Percentiles rank a stretch among this genome's conserved stretches.
Evolutionary conservation across 2,113 vertebrate genomes (phyloP).

Genomic region (Misgurnus mizolepis): DNA sequence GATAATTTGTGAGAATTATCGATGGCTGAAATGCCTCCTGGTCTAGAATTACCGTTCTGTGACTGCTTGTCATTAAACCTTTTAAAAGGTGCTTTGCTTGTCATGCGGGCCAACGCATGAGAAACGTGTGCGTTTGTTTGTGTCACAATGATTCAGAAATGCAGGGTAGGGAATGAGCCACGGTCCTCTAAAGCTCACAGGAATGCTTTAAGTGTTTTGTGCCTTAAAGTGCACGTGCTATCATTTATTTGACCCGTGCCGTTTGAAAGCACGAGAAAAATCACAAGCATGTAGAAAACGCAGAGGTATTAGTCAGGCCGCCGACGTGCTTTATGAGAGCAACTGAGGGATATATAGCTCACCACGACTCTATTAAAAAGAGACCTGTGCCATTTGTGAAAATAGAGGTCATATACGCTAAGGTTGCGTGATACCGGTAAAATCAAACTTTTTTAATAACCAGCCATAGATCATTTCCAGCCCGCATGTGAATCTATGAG

Average conservation of each 20-base stretch:
- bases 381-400: conserved; percentile 78
- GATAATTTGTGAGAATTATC: conserved; percentile 5
- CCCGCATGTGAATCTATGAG: conserved; percentile 62
- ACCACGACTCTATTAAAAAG: conserved; percentile 80
- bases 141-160: not conserved
- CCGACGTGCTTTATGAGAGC: conserved; percentile 75
- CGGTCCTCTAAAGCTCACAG: not conserved
- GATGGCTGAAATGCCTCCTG: not conserved
- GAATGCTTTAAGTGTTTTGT: conserved; percentile 37
- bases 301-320: conserved; percentile 72
- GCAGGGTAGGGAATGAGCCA: not conserved
- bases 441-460: conserved; percentile 82
- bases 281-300: conserved; percentile 71
- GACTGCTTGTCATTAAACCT: not conserved
- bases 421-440: conserved; percentile 79
- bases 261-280: conserved; percentile 62
- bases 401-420: conserved; percentile 80
- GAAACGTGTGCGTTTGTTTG: not conserved
- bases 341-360: conserved; percentile 75
- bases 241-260: conserved; percentile 57
- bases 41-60: not conserved
- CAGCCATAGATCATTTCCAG: conserved; percentile 69
- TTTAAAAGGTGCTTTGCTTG: conserved; percentile 1
- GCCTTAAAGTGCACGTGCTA: conserved; percentile 3
- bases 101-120: not conserved